Conservation (phyloP, 2,113 vertebrate genomes). For the Triplophysa siluroides region DNA sequence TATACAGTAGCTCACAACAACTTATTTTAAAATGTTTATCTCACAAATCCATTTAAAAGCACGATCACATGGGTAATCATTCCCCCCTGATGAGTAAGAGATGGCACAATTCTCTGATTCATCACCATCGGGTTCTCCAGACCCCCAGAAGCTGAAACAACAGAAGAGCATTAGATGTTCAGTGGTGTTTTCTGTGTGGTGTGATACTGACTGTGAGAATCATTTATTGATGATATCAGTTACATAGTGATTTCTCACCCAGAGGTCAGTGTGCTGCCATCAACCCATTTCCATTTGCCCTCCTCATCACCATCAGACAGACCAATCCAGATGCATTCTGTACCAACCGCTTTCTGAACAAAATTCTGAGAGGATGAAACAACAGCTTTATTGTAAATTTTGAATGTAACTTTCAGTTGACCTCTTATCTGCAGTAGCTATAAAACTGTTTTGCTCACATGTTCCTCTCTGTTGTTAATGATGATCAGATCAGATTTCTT, state of each 20-base stretch:
- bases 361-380: neutral
- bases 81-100: neutral
- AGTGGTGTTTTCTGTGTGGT: neutral
- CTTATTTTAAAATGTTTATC: too few relatives aligned
- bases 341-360: neutral
- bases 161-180: neutral
- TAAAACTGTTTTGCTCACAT: neutral
- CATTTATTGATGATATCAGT: neutral
- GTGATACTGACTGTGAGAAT: conserved; percentile 20
- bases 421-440: too few relatives aligned
- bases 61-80: too few relatives aligned
- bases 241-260: neutral
- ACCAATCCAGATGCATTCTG: neutral
- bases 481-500: conserved; percentile 17
- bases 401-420: too few relatives aligned
- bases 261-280: neutral
- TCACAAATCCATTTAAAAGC: too few relatives aligned
- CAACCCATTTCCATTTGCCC: conserved; percentile 4
- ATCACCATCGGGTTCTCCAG: neutral
- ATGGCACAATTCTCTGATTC: neutral
- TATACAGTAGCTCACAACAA: neutral
- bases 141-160: neutral
- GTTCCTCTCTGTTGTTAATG: conserved; percentile 9
- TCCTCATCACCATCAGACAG: neutral
- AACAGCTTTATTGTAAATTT: neutral